Conservation (phyloP, 2,113 vertebrate genomes). For the Carassius gibelio region DNA sequence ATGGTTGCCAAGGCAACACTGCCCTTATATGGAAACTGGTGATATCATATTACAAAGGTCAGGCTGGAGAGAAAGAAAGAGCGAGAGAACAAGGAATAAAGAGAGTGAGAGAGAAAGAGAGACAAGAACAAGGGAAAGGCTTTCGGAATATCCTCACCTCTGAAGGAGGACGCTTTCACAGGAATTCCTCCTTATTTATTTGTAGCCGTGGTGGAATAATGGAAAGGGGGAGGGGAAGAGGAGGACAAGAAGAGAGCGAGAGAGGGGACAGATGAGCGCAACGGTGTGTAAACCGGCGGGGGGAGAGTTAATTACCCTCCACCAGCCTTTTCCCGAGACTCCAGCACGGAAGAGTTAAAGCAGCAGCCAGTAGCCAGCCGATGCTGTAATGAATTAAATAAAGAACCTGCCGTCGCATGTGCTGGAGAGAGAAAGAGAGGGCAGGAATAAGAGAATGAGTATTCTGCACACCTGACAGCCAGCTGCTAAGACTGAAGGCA, state of each 20-base stretch:
- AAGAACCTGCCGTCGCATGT: constrained; percentile 74
- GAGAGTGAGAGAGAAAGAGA: constrained; percentile 32
- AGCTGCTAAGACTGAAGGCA: constrained; percentile 63
- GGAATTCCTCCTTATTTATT: constrained; percentile 55
- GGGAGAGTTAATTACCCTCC: constrained; percentile 71
- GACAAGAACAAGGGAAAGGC: constrained; percentile 12
- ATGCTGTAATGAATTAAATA: constrained; percentile 83
- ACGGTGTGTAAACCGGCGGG: constrained; percentile 61
- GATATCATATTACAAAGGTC: constrained; percentile 83
- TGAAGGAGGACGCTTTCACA: constrained; percentile 14
- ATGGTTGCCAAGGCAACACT: constrained; percentile 83
- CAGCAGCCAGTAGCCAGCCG: constrained; percentile 67
- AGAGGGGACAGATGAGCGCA: constrained; percentile 54
- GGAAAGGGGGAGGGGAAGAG: constrained; percentile 53
- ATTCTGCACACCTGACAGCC: constrained; percentile 72
- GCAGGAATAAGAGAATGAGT: constrained; percentile 63
- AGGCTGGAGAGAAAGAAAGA: constrained; percentile 66
- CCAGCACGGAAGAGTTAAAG: constrained; percentile 53
- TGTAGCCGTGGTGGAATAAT: constrained; percentile 53
- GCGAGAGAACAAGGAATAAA: constrained; percentile 31
- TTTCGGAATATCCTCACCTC: constrained; percentile 12
- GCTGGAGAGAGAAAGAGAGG: constrained; percentile 52
- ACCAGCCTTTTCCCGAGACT: constrained; percentile 36
- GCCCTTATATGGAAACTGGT: constrained; percentile 76
- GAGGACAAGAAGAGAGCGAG: constrained; percentile 58